Evolutionary conservation across 2,797 vertebrate species (phyloP).

Genomic region (Sebastes cheni): DNA sequence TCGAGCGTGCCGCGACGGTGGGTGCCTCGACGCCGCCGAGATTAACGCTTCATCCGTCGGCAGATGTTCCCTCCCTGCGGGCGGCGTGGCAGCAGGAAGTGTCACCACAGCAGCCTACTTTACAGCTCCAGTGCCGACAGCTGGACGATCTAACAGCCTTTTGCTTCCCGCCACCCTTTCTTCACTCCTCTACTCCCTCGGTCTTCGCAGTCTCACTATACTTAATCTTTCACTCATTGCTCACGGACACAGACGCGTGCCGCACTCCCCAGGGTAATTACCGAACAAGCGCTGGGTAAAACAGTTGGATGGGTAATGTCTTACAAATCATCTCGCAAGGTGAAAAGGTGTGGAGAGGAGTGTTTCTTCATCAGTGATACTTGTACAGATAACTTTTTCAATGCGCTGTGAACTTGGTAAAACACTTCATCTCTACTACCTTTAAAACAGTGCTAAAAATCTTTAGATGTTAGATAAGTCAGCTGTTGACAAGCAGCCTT

Average conservation of each 20-base stretch:
- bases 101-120: constrained; percentile 44
- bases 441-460: not conserved
- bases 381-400: not conserved
- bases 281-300: constrained; percentile 41
- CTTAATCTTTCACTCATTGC: constrained; percentile 60
- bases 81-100: constrained; percentile 58
- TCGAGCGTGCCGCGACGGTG: not conserved
- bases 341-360: constrained; percentile 11
- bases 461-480: not conserved
- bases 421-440: not conserved
- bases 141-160: constrained; percentile 65
- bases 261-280: constrained; percentile 62
- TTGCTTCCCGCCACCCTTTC: constrained; percentile 33
- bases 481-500: constrained; percentile 1
- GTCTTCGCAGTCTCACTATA: constrained; percentile 33
- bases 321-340: constrained; percentile 45
- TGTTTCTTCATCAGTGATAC: not conserved
- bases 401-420: not conserved
- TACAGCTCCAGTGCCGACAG: constrained; percentile 52
- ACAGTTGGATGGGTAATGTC: constrained; percentile 46
- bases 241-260: constrained; percentile 35
- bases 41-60: constrained; percentile 63
- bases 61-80: constrained; percentile 71
- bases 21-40: constrained; percentile 37
- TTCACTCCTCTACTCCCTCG: constrained; percentile 25